Base-by-base conservation (phyloP, 2,797 vertebrate species). In the Poecilia velifera region DNA sequence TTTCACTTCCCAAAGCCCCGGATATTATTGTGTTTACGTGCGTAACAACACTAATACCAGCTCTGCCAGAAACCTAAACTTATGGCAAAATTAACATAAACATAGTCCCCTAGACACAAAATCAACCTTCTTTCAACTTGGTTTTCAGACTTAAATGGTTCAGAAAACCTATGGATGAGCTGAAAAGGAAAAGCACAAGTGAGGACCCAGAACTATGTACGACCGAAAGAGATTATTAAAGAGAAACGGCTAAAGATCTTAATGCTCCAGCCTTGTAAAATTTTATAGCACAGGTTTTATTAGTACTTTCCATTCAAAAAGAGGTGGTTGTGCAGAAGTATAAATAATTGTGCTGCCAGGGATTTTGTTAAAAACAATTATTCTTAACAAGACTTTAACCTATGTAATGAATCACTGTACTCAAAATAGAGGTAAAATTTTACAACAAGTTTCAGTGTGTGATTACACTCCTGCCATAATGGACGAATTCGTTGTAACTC, bases 341-440 rank as follows among this genome's bases (percentile, higher is more conserved):
- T 41, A 70, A 71, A 71, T 43, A 71, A 43, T 70, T 71, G 22
- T n/a, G 5, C 25, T 22, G 10, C 25, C 68, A 71, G 41, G 22
- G 13, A 71, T 70, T 70, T 70, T 70, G 66, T 43, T 70, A n/a
- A 25, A 64, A 66, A 62, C 36, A 68, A 36, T 64, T n/a, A 70
- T 25, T 70, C 14, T 43, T 41, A 70, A 70, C 16, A 70, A 70
- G 66, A 43, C 39, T 68, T 9, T 68, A 68, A 41, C 36, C 41
- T 43, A 6, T 70, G 68, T 28, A 71, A 68, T 41, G 16, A 41
- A 41, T 45, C 22, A 1, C 8, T 45, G 20, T n/a, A 28, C 25
- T 71, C 41, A 43, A 43, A 71, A 71, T 71, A 71, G 25, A 45
- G 13, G 12, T 43, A n/a, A 14, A 6, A 43, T 13, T 43, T 70